Base-by-base conservation (phyloP, 2,888 invertebrate species). In the Drosophila mayaguana region DNA sequence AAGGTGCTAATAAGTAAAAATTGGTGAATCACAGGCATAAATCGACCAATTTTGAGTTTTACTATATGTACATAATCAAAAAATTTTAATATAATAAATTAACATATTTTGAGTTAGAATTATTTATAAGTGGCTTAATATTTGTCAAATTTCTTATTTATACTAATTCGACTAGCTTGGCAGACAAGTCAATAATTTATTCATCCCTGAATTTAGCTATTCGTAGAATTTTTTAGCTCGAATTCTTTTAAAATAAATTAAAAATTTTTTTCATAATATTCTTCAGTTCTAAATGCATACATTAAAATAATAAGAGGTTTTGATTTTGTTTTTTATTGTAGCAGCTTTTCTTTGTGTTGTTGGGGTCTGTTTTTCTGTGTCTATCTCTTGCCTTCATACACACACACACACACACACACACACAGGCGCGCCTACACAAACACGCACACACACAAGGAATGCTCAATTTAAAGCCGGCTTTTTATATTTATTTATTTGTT, bases 391-490 rank as follows among this genome's bases (percentile, higher is more conserved):
- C 48, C 63, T 57, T 62, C 40, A 50, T 40, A 66, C 34, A 40
- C 38, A 22, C 46, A 28, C 46, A 45, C 12, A 20, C 48, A 46
- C 54, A 54, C 38, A 22, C 28, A 45, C 12, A 20, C 48, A 46
- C 54, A 54, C 38, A 22, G 18, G 48, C 32, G 18, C 25, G 38
- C n/a, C 16, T 38, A 25, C 36, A 50, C 60, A 59, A 22, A 40
- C 40, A 59, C 57, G 43, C 38, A 56, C 57, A 45, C 38, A 55
- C 60, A 55, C 55, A 55, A 25, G 42, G 65, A 61, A 65, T 61
- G 54, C 70, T 72, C 71, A 87, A 84, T 80, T 81, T 81, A 78
- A 78, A 84, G 85, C 89, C 85, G 85, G 89, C 88, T 82, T 89
- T 82, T 83, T 36, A 3, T 73, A 74, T 87, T 81, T 81, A 78